These are phyloP conservation scores for Chrysochloris asiatica DNA, from an alignment of 2,113 vertebrate genomes.

Conservation along the genomic window DNA sequence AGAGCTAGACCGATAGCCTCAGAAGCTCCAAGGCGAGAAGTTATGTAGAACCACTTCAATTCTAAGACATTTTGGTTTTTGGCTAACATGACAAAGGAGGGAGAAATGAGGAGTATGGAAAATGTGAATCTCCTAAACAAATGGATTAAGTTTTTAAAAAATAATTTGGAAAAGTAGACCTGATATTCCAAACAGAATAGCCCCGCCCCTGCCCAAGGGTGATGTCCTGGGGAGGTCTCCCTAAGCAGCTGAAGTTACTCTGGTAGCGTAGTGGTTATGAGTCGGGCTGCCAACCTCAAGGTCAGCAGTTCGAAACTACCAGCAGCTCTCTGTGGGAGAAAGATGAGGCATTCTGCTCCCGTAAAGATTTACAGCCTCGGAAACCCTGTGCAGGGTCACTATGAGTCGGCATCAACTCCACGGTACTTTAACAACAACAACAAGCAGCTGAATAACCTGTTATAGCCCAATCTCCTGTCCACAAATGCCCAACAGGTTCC, in stretches of 20 bases:
- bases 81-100: not conserved
- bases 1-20: not conserved
- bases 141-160: not conserved
- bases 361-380: no score
- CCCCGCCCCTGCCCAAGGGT: not conserved
- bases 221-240: no score
- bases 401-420: no score
- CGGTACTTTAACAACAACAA: no score
- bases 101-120: not conserved
- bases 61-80: not conserved
- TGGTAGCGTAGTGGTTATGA: no score
- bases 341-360: no score
- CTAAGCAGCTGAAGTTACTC: no score
- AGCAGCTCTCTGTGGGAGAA: no score
- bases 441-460: no score
- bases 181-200: fast-evolving
- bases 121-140: not conserved
- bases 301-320: no score
- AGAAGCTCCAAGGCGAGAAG: not conserved
- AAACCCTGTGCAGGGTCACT: no score
- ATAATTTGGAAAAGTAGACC: not conserved
- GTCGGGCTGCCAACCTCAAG: no score
- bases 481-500: fast-evolving
- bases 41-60: not conserved
- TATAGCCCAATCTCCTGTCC: not conserved